These are phyloP conservation scores for Nemotelus nigrinus DNA, from an alignment of 2,888 invertebrate species.

Conservation along the genomic window DNA sequence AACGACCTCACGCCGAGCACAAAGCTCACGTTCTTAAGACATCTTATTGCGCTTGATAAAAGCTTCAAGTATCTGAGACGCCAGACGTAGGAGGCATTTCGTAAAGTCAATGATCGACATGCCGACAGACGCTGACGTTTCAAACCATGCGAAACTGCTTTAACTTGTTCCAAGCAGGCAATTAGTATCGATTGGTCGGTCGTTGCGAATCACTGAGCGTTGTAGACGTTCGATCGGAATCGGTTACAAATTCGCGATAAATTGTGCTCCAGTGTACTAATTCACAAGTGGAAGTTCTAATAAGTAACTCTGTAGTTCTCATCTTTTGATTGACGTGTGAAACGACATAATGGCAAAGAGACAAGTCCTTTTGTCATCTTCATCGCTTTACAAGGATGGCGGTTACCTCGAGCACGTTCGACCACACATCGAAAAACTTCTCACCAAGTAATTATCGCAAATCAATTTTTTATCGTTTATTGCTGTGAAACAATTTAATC, in stretches of 20 bases:
- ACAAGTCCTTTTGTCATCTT: slow-evolving; percentile 39
- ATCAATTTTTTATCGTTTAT: neutral
- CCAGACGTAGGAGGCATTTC: neutral
- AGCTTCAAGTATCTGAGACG: neutral
- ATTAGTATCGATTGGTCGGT: too few species aligned
- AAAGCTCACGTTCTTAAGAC: too few species aligned
- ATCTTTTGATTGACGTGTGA: neutral
- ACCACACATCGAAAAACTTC: slow-evolving; percentile 25
- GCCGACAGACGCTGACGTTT: neutral
- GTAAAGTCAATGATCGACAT: slow-evolving; percentile 4
- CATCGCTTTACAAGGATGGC: slow-evolving; percentile 31
- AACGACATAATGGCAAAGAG: slow-evolving; percentile 16
- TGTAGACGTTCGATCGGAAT: neutral
- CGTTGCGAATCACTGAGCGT: too few species aligned
- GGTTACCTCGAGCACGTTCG: slow-evolving; percentile 29
- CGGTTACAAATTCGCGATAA: neutral
- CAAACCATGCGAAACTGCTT: too few species aligned
- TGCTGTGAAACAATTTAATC: slow-evolving; percentile 6
- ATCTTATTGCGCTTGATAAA: too few species aligned
- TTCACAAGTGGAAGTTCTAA: too few species aligned
- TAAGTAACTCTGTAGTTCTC: neutral
- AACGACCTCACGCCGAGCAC: too few species aligned
- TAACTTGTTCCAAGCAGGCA: too few species aligned
- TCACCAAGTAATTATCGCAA: slow-evolving; percentile 13
- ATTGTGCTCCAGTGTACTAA: too few species aligned